Evolutionary conservation across 2,113 vertebrate species (phyloP).

Genomic region (Bettongia penicillata): DNA sequence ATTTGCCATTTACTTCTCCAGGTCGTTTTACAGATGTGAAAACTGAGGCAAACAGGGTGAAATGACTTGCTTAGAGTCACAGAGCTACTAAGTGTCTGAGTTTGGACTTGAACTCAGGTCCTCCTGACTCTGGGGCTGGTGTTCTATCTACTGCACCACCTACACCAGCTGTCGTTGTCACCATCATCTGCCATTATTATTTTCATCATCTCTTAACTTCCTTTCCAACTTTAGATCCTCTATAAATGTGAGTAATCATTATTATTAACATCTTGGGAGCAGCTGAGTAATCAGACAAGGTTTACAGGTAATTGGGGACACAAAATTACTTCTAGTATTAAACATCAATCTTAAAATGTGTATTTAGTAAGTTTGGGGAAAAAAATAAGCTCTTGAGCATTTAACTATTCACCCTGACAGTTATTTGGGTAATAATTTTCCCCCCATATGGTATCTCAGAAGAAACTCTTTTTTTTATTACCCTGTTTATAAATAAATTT

Average conservation of each 20-base stretch:
- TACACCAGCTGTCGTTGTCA: background rate
- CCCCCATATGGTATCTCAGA: background rate
- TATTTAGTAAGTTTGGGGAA: background rate
- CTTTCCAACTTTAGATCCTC: background rate
- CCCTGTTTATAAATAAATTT: background rate
- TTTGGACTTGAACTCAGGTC: background rate
- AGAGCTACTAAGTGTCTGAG: background rate
- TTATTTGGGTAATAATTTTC: background rate
- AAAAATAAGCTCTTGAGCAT: background rate
- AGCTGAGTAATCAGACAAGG: background rate
- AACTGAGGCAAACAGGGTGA: background rate
- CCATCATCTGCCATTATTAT: background rate
- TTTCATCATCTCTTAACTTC: background rate
- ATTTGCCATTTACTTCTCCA: background rate
- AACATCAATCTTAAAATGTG: background rate
- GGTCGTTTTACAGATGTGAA: background rate
- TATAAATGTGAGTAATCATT: background rate
- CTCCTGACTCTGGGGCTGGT: background rate
- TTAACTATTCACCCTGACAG: background rate
- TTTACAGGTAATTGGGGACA: background rate
- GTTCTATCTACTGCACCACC: background rate
- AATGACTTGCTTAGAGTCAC: background rate
- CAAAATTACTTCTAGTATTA: background rate
- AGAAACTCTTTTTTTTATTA: background rate
- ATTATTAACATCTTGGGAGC: background rate